A percentile compares a stretch with the other conserved stretches of the same genome.
phyloP scores from a whole-genome alignment of 2,113 vertebrate species.

The Burhinus oedicnemus region DNA sequence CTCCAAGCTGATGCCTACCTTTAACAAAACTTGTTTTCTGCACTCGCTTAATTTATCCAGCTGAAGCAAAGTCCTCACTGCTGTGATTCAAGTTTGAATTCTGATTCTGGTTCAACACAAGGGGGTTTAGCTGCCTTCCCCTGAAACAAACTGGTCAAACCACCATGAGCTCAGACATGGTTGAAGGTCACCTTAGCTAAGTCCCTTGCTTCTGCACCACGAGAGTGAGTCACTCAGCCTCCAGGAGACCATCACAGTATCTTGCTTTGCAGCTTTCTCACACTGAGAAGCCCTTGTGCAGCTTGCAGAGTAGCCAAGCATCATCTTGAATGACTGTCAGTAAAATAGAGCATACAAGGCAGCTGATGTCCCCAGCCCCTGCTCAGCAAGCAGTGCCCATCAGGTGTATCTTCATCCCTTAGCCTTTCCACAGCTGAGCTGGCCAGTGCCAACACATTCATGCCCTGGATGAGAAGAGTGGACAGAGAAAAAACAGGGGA shows the following conservation, averaged over 20 bases:
- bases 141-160: background rate
- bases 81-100: background rate
- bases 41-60: background rate
- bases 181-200: background rate
- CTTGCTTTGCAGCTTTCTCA: background rate
- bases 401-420: background rate
- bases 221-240: background rate
- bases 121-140: background rate
- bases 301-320: background rate
- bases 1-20: background rate
- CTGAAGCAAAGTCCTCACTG: background rate
- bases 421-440: background rate
- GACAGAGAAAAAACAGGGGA: background rate
- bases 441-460: background rate
- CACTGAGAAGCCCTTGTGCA: background rate
- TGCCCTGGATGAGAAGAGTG: background rate
- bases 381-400: background rate
- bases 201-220: background rate
- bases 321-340: background rate
- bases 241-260: background rate
- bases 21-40: background rate
- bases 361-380: background rate
- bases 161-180: background rate
- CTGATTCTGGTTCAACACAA: background rate
- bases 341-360: background rate